Base-by-base conservation (phyloP, 2,888 invertebrate species). In the Lithosia quadra region DNA sequence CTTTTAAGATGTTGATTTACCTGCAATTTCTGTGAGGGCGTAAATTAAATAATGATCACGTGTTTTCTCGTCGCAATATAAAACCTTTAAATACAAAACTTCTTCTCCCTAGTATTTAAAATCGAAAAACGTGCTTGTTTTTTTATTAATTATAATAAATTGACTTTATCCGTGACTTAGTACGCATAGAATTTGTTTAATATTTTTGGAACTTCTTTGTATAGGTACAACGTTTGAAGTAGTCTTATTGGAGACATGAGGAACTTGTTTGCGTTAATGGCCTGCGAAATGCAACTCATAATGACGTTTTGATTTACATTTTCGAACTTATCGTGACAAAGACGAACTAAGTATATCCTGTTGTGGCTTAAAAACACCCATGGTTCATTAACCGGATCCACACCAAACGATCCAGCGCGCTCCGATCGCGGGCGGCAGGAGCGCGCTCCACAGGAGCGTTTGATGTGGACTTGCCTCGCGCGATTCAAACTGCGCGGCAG, bases 51-150 rank as follows among this genome's bases (percentile, higher is more conserved):
- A 15, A 8, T 15, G 21, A 22, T 60, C 59, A 60, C 59, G 59
- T 60, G 59, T 59, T 59, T 36, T 28, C 22, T 36, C 36, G n/a
- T 49, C 49, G 49, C n/a, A n/a, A 49, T 49, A 49, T 49, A 49
- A 49, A 49, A 49, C 49, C 49, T 36, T 15, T 60, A 36, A 36
- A 36, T 60, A 36, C 22, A 60, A 59, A 21, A 36, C 21, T 59
- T 11, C 21, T 22, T 60, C 36, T 43, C 4, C 43, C 21, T 59
- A 15, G 36, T 36, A 36, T 22, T 60, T 36, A 36, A 36, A 58
- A 34, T 10, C n/a, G n/a, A 49, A 49, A 49, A 18, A 49, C 49
- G 49, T 49, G 49, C 49, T n/a, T 49, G 9, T 43, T 43, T 49
- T n/a, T 18, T 49, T 49, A 18, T 49, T 49, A 49, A 49, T n/a